Conservation (phyloP, 1,140 invertebrate genomes). For the Bradysia coprophila region DNA sequence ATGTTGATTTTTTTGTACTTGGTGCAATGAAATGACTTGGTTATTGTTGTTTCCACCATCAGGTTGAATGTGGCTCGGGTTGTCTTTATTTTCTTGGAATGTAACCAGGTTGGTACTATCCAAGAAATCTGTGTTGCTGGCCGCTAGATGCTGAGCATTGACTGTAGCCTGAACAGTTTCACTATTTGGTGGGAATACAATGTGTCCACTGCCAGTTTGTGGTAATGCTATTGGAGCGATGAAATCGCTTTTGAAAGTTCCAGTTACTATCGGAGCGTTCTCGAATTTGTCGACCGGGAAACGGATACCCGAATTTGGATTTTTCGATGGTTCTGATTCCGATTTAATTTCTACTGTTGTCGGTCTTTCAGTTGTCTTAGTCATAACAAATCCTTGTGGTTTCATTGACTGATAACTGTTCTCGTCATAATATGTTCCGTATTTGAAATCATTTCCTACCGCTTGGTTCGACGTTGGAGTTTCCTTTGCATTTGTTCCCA, state of each 20-base stretch:
- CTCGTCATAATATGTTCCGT: slow-evolving; percentile 10
- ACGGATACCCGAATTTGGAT: slow-evolving; percentile 11
- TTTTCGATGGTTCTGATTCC: not conserved
- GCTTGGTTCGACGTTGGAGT: slow-evolving; percentile 3
- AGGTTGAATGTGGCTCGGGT: not conserved
- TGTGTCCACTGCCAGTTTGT: not conserved
- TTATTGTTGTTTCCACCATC: slow-evolving; percentile 15
- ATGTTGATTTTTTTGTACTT: not conserved
- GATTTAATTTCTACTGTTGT: not conserved
- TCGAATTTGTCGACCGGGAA: slow-evolving; percentile 11
- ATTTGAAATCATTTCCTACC: slow-evolving; percentile 5
- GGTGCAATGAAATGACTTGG: not conserved
- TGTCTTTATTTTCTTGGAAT: slow-evolving; percentile 9
- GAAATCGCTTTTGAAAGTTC: not conserved
- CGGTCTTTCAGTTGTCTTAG: not conserved
- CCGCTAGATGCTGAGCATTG: not conserved
- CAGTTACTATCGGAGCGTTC: slow-evolving; percentile 1
- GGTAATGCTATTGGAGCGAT: not conserved
- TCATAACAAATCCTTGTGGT: not conserved
- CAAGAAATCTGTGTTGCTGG: not conserved
- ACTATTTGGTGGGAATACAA: not conserved
- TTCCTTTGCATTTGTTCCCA: slow-evolving; percentile 11
- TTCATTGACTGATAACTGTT: slow-evolving; percentile 7
- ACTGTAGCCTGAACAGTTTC: not conserved
- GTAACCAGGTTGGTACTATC: not conserved